phyloP scores from a whole-genome alignment of 2,797 vertebrate genomes.

The Mormyrops boulengeri region DNA sequence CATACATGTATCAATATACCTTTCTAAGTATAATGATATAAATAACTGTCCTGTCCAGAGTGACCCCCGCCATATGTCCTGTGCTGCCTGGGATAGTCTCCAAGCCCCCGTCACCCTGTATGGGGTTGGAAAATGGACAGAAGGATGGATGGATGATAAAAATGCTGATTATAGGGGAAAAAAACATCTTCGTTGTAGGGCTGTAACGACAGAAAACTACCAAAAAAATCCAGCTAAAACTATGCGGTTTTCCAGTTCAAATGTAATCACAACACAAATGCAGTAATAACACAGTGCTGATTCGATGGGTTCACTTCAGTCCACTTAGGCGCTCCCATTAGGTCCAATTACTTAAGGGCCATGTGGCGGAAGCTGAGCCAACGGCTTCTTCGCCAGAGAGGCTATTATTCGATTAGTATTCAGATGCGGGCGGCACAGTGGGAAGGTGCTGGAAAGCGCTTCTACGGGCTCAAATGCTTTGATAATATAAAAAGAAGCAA shows the following conservation, averaged over 20 bases:
- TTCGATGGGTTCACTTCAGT: conserved; percentile 1
- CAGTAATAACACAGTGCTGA: not conserved
- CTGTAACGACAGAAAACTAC: not conserved
- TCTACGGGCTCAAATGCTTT: not conserved
- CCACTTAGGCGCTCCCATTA: not conserved
- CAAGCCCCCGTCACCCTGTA: not conserved
- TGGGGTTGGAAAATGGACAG: not conserved
- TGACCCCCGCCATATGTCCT: not conserved
- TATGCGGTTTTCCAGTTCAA: not conserved
- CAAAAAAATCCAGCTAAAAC: not conserved
- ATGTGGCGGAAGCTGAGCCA: not conserved
- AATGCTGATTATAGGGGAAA: not conserved
- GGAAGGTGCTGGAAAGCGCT: not conserved
- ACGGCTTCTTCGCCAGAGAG: not conserved
- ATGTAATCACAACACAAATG: not conserved
- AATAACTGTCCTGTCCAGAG: not conserved
- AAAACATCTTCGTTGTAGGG: not conserved
- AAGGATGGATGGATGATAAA: not conserved
- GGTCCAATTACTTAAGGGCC: not conserved
- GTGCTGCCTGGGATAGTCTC: not conserved
- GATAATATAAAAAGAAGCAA: not conserved
- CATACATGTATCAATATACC: not conserved
- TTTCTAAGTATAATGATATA: not conserved
- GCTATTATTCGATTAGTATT: not conserved
- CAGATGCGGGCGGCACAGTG: not conserved